A percentile compares a stretch with the other conserved stretches of the same genome.
Evolutionary conservation across 1,140 invertebrate genomes (phyloP).

Genomic region (Bombus huntii): DNA sequence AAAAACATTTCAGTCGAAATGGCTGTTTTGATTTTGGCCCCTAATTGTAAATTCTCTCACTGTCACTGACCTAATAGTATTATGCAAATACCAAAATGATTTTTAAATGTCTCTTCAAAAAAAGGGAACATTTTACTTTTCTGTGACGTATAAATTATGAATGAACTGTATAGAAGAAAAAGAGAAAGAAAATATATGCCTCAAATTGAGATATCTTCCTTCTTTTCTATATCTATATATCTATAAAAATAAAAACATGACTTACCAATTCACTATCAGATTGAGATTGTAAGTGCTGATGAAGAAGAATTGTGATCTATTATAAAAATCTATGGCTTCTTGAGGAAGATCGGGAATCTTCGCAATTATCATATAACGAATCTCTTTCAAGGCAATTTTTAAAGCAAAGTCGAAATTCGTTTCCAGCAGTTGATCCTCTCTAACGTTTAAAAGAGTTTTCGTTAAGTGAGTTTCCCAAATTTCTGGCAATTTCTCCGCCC

Average conservation of each 20-base stretch:
- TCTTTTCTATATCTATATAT: no score
- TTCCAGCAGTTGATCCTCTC: constrained; percentile 55
- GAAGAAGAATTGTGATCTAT: constrained; percentile 66
- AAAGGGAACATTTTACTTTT: no score
- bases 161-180: neutral
- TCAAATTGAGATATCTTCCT: no score
- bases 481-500: constrained; percentile 63
- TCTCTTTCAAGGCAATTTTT: constrained; percentile 83
- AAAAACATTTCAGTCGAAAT: no score
- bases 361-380: constrained; percentile 86
- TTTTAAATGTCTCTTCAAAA: neutral
- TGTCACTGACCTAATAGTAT: no score
- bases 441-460: constrained; percentile 66
- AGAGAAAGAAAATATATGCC: no score
- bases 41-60: no score
- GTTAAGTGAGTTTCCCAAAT: constrained; percentile 61
- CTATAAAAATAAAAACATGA: neutral
- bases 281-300: constrained; percentile 70
- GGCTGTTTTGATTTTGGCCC: no score
- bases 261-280: constrained; percentile 69
- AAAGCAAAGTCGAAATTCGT: constrained; percentile 72
- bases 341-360: constrained; percentile 83
- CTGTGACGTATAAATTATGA: no score
- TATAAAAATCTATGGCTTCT: constrained; percentile 83
- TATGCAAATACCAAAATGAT: neutral